Conservation (phyloP, 2,797 vertebrate genomes). For the Craterocephalus amniculus region DNA sequence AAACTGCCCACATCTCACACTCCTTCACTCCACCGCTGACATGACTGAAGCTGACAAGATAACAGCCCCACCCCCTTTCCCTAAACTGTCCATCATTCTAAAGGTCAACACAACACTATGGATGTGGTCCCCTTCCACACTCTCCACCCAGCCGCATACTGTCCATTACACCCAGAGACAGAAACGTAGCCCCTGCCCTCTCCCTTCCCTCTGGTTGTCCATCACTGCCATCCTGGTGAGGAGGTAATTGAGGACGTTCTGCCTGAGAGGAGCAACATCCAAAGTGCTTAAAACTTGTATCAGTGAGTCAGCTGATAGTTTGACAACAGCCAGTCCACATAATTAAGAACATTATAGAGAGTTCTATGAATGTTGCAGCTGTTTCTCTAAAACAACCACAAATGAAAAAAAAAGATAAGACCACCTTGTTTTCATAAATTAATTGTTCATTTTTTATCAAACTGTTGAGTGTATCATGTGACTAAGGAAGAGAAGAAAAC, state of each 20-base stretch:
- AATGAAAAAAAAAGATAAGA: no score
- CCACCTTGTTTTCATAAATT: no score
- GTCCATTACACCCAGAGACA: constrained; percentile 65
- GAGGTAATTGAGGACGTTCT: constrained; percentile 60
- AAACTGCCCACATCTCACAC: constrained; percentile 22
- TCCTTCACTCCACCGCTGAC: constrained; percentile 31
- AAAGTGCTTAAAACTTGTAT: constrained; percentile 25
- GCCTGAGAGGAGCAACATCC: constrained; percentile 38
- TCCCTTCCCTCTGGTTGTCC: constrained; percentile 40
- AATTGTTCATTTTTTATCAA: no score
- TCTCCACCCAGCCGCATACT: constrained; percentile 44
- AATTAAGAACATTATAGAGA: constrained; percentile 6
- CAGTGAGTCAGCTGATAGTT: constrained; percentile 7
- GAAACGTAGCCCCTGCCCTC: constrained; percentile 22
- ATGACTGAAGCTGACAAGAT: constrained; percentile 57
- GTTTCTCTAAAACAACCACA: background rate
- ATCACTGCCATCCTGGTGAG: constrained; percentile 66
- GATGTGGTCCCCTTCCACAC: constrained; percentile 41
- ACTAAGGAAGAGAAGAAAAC: no score
- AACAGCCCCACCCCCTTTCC: constrained; percentile 35
- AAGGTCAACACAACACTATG: constrained; percentile 63
- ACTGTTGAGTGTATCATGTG: no score
- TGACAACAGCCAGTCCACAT: constrained; percentile 24
- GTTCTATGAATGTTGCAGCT: background rate
- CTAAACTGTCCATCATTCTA: constrained; percentile 62